A percentile compares a stretch with the other conserved stretches of the same genome.
Evolutionary conservation across 1,140 invertebrate species (phyloP).

Genomic region (Zophobas morio): DNA sequence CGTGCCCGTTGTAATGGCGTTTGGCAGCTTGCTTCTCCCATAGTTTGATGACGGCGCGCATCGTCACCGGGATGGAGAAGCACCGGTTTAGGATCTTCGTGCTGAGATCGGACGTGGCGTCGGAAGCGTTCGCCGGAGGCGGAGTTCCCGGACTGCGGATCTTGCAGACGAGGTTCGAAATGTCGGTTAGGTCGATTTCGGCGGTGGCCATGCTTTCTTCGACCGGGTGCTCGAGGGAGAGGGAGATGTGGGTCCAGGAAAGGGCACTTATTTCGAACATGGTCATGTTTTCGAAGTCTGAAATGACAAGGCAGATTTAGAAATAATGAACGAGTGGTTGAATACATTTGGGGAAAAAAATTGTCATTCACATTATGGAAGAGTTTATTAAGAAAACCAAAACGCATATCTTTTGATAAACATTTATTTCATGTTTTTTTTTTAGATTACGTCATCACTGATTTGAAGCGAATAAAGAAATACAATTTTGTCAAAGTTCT

Average conservation of each 20-base stretch:
- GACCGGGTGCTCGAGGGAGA: conserved; percentile 93
- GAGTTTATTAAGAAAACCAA: not conserved
- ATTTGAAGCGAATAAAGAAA: too few relatives aligned
- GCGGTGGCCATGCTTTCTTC: conserved; percentile 94
- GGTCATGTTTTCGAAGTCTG: conserved; percentile 83
- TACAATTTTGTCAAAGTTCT: too few relatives aligned
- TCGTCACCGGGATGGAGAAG: conserved; percentile 92
- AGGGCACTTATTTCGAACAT: conserved; percentile 94
- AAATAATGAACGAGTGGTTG: too few relatives aligned
- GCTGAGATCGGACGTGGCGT: conserved; percentile 82
- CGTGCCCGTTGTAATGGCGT: conserved; percentile 64
- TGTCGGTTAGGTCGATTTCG: conserved; percentile 89
- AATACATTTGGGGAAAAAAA: conserved; percentile 45
- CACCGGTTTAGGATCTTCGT: conserved; percentile 91
- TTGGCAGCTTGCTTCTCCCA: conserved; percentile 70
- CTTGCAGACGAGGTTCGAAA: conserved; percentile 78
- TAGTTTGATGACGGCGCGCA: conserved; percentile 72
- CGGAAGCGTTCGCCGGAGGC: conserved; percentile 70
- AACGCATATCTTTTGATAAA: not conserved
- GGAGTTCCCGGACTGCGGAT: conserved; percentile 68
- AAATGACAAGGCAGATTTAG: conserved; percentile 53
- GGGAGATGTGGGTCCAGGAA: conserved; percentile 89
- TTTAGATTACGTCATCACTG: too few relatives aligned
- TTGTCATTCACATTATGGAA: conserved; percentile 36
- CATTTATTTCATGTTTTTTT: too few relatives aligned